A percentile compares a stretch with the other conserved stretches of the same genome.
Evolutionary conservation across 1,140 invertebrate species (phyloP).

Genomic region (Metaphire vulgaris): DNA sequence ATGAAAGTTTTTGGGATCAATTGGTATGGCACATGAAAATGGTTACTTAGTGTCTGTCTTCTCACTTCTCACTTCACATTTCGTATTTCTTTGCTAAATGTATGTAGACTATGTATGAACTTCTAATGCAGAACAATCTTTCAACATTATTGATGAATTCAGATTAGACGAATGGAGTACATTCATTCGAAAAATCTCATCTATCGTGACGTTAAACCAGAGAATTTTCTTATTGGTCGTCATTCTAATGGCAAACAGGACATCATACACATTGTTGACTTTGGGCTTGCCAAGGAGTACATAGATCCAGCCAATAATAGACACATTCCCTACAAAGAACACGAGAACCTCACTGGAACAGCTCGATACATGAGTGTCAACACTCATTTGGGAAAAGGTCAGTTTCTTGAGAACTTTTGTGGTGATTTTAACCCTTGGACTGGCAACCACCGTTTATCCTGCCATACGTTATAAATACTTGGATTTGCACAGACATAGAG

Average conservation of each 20-base stretch:
- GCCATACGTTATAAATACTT: not conserved
- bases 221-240: constrained; percentile 99
- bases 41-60: no score
- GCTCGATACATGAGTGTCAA: constrained; percentile 99
- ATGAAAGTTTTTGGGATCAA: not conserved
- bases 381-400: constrained; percentile 96
- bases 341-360: constrained; percentile 91
- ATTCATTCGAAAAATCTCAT: constrained; percentile 91
- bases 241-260: constrained; percentile 95
- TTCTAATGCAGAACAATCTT: not conserved
- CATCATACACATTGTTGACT: constrained; percentile 97
- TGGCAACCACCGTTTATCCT: not conserved
- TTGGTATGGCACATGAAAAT: not conserved
- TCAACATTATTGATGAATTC: constrained; percentile 27
- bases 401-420: no score
- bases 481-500: no score
- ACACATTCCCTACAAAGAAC: constrained; percentile 99
- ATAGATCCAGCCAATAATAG: constrained; percentile 96
- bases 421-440: no score
- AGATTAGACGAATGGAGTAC: constrained; percentile 74
- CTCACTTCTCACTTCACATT: no score
- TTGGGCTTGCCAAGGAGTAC: constrained; percentile 99
- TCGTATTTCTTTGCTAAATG: no score
- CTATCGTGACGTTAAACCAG: constrained; percentile 89
- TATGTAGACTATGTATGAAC: not conserved